Conservation (phyloP, 2,888 invertebrate species). For the Hetaerina titia region DNA sequence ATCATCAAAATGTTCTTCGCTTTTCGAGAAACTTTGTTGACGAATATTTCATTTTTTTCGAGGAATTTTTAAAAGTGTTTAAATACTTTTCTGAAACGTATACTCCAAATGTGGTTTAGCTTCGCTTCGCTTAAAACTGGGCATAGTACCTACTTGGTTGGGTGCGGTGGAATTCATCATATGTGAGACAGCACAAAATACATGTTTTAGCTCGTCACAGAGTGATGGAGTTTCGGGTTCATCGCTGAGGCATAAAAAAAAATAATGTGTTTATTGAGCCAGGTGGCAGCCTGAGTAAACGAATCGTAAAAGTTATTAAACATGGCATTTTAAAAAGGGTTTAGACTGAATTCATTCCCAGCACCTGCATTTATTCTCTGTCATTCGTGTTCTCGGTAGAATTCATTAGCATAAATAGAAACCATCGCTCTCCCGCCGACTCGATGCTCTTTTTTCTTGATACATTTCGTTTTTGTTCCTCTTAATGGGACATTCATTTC, state of each 20-base stretch:
- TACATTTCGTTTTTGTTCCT: not conserved
- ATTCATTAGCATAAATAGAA: conserved; percentile 21
- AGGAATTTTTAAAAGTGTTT: no score
- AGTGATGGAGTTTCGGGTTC: not conserved
- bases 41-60: no score
- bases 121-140: no score
- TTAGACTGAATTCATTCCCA: not conserved
- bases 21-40: no score
- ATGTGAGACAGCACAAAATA: not conserved
- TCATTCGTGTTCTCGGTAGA: conserved; percentile 2
- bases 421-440: conserved; percentile 3
- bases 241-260: not conserved
- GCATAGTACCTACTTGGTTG: no score
- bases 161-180: not conserved
- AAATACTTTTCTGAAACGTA: no score
- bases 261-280: not conserved
- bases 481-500: conserved; percentile 39
- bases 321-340: not conserved
- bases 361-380: not conserved
- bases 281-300: not conserved
- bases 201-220: not conserved
- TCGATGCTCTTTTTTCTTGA: not conserved
- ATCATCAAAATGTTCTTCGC: no score
- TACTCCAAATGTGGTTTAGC: no score
- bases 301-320: not conserved